Conservation (phyloP, 2,888 invertebrate genomes). For the Phytoseiulus persimilis region DNA sequence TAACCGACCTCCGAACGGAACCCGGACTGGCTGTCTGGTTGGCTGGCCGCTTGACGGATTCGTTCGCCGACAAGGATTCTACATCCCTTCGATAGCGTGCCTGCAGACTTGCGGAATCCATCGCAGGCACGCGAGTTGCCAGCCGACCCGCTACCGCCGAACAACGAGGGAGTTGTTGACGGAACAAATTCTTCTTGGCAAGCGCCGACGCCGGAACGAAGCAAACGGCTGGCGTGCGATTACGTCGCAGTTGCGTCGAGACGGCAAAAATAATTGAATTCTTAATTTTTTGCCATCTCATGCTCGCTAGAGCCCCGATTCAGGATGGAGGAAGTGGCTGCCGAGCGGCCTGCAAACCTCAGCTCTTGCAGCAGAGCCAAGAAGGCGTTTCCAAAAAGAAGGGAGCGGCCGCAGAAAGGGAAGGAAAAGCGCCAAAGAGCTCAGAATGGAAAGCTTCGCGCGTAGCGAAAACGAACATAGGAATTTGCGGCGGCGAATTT, state of each 20-base stretch:
- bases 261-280: neutral
- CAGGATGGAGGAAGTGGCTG: too few species aligned
- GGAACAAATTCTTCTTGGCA: neutral
- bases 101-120: neutral
- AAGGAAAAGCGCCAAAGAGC: neutral
- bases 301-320: neutral
- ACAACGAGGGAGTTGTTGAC: neutral
- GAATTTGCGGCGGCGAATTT: neutral
- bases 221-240: neutral
- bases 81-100: neutral
- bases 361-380: neutral
- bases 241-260: neutral
- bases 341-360: neutral
- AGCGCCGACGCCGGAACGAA: neutral
- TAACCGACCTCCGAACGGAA: neutral
- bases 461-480: neutral
- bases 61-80: neutral
- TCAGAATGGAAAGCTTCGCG: neutral
- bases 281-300: neutral
- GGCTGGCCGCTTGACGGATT: neutral
- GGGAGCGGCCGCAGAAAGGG: too few species aligned
- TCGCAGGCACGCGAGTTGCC: neutral
- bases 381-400: too few species aligned
- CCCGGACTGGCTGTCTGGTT: neutral
- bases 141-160: neutral